A percentile compares a stretch with the other conserved stretches of the same genome.
Conservation (phyloP, 2,888 invertebrate genomes). For the Ophion ventricosus region DNA sequence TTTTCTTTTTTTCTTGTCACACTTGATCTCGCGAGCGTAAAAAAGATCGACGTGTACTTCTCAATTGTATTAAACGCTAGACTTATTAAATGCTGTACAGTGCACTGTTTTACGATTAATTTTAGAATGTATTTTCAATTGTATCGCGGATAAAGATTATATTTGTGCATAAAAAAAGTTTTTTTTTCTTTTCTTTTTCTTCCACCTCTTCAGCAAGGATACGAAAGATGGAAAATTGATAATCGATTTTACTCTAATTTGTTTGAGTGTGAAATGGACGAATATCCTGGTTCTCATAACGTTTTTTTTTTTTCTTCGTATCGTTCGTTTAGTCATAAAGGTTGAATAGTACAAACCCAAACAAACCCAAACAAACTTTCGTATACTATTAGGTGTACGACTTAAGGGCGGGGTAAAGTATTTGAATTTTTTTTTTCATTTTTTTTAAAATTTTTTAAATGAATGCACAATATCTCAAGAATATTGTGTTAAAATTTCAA, state of each 20-base stretch:
- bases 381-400: not conserved
- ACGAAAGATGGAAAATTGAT: not conserved
- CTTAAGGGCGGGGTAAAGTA: too few species aligned
- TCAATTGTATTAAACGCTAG: conserved; percentile 33
- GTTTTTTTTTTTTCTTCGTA: not conserved
- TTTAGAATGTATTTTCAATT: conserved; percentile 36
- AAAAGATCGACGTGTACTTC: conserved; percentile 4
- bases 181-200: not conserved
- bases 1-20: too few species aligned
- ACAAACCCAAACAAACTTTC: too few species aligned
- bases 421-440: too few species aligned
- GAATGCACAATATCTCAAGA: too few species aligned
- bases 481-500: too few species aligned
- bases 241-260: not conserved
- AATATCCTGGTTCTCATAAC: not conserved
- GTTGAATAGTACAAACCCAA: too few species aligned
- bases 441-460: too few species aligned
- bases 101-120: conserved; percentile 46
- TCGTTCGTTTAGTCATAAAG: not conserved
- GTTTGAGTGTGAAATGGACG: not conserved
- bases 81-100: conserved; percentile 49
- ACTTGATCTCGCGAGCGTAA: not conserved
- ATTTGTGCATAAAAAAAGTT: conserved; percentile 42
- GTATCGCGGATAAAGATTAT: conserved; percentile 56
- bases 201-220: not conserved